Conservation (phyloP, 2,113 vertebrate species). For the Echinops telfairi region DNA sequence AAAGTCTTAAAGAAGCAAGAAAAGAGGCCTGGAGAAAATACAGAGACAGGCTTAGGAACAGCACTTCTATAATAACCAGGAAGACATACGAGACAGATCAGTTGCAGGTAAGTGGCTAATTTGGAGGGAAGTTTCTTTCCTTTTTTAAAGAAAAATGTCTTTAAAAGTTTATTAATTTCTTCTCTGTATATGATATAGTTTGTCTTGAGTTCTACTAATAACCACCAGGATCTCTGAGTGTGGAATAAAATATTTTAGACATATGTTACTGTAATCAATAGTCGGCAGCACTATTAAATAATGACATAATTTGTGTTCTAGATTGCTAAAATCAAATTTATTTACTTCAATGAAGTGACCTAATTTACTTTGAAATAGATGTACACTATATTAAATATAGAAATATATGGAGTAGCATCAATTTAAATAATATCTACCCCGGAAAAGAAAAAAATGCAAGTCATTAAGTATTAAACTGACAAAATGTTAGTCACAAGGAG, state of each 20-base stretch:
- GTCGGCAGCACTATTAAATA: neutral
- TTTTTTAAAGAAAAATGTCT: neutral
- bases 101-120: neutral
- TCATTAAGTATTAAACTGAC: conserved; percentile 21
- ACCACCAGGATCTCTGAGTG: neutral
- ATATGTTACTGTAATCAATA: neutral
- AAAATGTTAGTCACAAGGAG: conserved; percentile 81
- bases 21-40: neutral
- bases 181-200: neutral
- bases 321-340: neutral
- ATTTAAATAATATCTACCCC: neutral
- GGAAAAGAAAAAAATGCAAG: neutral
- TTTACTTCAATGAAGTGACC: neutral
- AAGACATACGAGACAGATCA: neutral
- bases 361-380: neutral
- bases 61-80: neutral
- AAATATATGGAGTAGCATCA: neutral
- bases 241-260: neutral
- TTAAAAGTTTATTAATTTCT: neutral
- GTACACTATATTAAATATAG: neutral
- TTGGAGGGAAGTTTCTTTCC: neutral
- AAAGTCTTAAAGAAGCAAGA: neutral
- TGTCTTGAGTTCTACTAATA: neutral
- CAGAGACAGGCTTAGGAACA: neutral
- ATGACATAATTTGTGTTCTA: neutral